Base-by-base conservation (phyloP, 2,113 vertebrate genomes). In the Leptodactylus fuscus region DNA sequence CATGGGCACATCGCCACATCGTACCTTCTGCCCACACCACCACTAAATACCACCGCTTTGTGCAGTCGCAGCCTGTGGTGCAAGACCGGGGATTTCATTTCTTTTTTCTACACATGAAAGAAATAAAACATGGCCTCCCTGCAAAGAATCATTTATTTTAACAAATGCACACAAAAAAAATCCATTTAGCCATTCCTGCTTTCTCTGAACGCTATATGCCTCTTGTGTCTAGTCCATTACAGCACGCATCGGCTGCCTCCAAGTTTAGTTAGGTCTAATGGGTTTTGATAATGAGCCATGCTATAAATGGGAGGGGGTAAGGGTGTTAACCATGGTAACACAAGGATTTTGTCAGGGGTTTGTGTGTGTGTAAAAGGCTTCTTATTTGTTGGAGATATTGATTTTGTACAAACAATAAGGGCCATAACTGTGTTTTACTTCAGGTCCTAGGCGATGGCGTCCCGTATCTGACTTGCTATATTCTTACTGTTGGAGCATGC, bases 291-390 rank as follows among this genome's bases (percentile, higher is more conserved):
- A 85, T 67, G 49, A 78, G 74, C 24, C 60, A 53, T 36, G 44
- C 29, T 48, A n/a, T 75, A 46, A 69, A 27, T 85, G 48, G 44
- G 29, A 38, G 7, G 58, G 44, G 74, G 29, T 13, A 49, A 11
- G 75, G 74, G 49, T 27, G 44, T 55, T 77, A 80, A 46, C 76
- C 76, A 85, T 85, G 83, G 83, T 44, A 85, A 85, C 83, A 65
- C 53, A n/a, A 6, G 11, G 18, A 70, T 79, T 51, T 82, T 27
- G 49, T 24, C 11, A 38, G 20, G 74, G 53, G 76, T 55, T 36
- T 77, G 29, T 51, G 22, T 84, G 55, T 46, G 49, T 62, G 71
- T 83, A 51, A 83, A 83, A 41, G 71, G 32, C 22, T 55, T 71
- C 49, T 36, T 74, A 60, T 70, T 71, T 82, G 67, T 24, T 36